These are phyloP conservation scores for Scolanthus callimorphus DNA, from an alignment of 92 coral and sea anemone genomes.

Conservation along the genomic window DNA sequence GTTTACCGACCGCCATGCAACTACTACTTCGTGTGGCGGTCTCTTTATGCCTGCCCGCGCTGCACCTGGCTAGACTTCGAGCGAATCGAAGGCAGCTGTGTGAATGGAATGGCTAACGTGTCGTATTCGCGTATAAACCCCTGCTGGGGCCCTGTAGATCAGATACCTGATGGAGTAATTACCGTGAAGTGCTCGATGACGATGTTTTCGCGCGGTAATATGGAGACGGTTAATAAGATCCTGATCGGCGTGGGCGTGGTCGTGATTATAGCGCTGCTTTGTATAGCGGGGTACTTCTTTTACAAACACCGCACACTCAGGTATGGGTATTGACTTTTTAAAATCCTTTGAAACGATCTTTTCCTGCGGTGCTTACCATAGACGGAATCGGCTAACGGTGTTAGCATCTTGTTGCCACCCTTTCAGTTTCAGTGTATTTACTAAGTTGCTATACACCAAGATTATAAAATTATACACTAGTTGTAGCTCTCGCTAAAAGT, in stretches of 20 bases:
- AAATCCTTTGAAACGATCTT: no score
- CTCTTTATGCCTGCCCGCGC: slow-evolving; percentile 81
- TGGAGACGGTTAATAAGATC: slow-evolving; percentile 42
- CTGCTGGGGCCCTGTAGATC: slow-evolving; percentile 64
- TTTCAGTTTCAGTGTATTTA: no score
- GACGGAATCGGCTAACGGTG: no score
- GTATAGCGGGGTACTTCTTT: slow-evolving; percentile 55
- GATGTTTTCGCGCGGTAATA: background rate
- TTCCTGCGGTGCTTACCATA: no score
- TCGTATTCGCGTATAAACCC: slow-evolving; percentile 34
- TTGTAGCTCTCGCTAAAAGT: no score
- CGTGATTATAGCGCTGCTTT: slow-evolving; percentile 39
- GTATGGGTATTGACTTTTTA: no score
- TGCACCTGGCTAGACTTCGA: slow-evolving; percentile 55
- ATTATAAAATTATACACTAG: no score
- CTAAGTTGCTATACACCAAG: no score
- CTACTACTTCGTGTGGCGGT: slow-evolving; percentile 64
- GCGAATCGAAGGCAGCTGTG: slow-evolving; percentile 44
- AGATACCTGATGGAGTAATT: background rate
- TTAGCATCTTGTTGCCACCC: no score
- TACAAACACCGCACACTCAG: slow-evolving; percentile 68
- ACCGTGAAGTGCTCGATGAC: slow-evolving; percentile 11
- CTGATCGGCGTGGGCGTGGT: slow-evolving; percentile 79
- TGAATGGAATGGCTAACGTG: slow-evolving; percentile 50
- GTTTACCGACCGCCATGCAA: slow-evolving; percentile 14